Evolutionary conservation across 2,888 invertebrate species (phyloP), one percentile per base, ranked within the genome.

Genomic region (Scotopteryx bipunctaria): DNA sequence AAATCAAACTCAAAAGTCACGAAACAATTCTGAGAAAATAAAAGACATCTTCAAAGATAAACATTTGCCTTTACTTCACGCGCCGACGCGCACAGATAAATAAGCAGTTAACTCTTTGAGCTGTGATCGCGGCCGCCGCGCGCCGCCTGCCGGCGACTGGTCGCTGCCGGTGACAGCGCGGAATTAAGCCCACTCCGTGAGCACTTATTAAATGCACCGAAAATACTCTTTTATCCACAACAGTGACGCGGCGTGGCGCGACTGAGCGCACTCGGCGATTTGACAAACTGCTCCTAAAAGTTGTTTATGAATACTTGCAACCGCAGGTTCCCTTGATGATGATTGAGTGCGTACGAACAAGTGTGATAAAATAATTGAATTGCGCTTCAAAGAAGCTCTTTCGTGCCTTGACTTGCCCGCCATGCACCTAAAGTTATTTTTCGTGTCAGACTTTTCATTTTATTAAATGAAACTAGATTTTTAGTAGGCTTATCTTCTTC

Each of bases 201-300:
- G 68, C 74, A 76, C 82, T 82, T 84, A 85, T 84, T 85, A 85
- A 82, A 83, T 79, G 76, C 73, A 63, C 76, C 79, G 69, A 82
- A 84, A 83, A 76, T 82, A 78, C 79, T 79, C 78, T 81, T 78
- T 81, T 72, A 67, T 61, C 59, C 72, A 80, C 81, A 81, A 81
- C 79, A 77, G 78, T 77, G 78, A n/a, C 73, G 19, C 31, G 35
- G 14, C 6, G 42, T 27, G 42, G 47, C 29, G 19, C 52, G 17
- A 46, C 16, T 27, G 32, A 11, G 13, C n/a, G 9, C 17, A 27
- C 44, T 44, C 5, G 36, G 6, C 11, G 27, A 3, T 17, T 27
- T 36, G n/a, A 27, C 9, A 32, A 38, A 27, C 15, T 25, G 16
- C 15, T 38, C 9, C 9, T 41, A 17, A 36, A 36, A 36, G 21